A percentile compares a stretch with the other conserved stretches of the same genome.
phyloP scores from a whole-genome alignment of 23 tunicate species.

The Styela plicata region DNA sequence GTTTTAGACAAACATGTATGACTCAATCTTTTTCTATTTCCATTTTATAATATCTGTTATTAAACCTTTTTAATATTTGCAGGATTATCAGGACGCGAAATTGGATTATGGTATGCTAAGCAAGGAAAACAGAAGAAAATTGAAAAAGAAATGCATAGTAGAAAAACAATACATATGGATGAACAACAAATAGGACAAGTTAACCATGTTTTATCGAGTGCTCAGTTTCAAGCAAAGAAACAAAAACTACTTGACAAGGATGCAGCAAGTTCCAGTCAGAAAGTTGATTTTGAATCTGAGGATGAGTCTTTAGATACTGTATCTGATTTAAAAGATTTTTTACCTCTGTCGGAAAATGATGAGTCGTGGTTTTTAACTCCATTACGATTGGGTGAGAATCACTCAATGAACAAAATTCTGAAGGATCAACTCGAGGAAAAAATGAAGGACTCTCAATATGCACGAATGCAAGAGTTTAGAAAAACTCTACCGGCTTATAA shows the following conservation, averaged over 20 bases:
- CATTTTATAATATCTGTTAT: not conserved
- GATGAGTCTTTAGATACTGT: not conserved
- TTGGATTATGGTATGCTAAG: slow-evolving; percentile 64
- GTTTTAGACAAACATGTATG: not conserved
- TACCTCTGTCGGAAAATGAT: not conserved
- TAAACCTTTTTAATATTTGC: not conserved
- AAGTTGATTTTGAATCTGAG: not conserved
- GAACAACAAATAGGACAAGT: slow-evolving; percentile 36
- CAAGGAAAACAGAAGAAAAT: slow-evolving; percentile 33
- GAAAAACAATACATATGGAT: slow-evolving; percentile 52
- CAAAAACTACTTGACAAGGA: not conserved
- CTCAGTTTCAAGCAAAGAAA: not conserved
- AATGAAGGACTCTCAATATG: not conserved
- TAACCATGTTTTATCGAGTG: slow-evolving; percentile 26
- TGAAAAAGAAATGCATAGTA: slow-evolving; percentile 36
- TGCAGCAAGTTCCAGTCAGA: not conserved
- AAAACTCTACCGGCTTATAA: slow-evolving; percentile 57
- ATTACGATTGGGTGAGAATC: not conserved
- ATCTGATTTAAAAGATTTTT: not conserved
- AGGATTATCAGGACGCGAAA: slow-evolving; percentile 55
- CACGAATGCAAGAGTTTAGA: slow-evolving; percentile 36
- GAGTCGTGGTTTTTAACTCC: slow-evolving; percentile 28
- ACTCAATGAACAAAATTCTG: not conserved
- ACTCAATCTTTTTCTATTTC: not conserved
- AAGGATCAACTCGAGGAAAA: slow-evolving; percentile 7